Evolutionary conservation across 2,113 vertebrate species (phyloP).

Genomic region (Brachyistius frenatus): DNA sequence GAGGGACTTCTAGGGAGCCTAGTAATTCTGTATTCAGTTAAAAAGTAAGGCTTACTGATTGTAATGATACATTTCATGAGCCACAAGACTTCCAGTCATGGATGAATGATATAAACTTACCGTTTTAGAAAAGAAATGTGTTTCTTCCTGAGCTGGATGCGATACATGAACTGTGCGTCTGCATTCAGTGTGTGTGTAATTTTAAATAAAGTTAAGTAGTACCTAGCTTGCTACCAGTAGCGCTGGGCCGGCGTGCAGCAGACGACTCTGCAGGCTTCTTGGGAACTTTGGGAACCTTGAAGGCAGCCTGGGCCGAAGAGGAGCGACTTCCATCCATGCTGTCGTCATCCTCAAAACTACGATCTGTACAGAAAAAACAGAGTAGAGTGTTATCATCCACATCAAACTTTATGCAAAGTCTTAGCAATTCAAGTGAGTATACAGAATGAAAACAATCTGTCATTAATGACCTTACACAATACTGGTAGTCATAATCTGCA

Average conservation of each 20-base stretch:
- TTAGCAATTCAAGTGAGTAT: neutral
- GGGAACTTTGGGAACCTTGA: conserved; percentile 94
- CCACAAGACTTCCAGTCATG: too few species aligned
- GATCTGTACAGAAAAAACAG: conserved; percentile 85
- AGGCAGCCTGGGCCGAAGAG: conserved; percentile 91
- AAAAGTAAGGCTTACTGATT: too few species aligned
- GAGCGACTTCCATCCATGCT: conserved; percentile 96
- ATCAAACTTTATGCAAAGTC: neutral
- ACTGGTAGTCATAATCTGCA: neutral
- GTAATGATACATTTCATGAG: neutral
- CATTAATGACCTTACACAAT: too few species aligned
- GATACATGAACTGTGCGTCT: neutral
- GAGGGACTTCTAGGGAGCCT: too few species aligned
- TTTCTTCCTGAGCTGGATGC: neutral
- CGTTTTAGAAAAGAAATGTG: neutral
- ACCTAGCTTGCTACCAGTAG: conserved; percentile 92
- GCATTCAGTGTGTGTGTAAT: neutral
- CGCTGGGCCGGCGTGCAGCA: conserved; percentile 87
- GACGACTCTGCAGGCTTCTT: conserved; percentile 91
- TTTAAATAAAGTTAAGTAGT: conserved; percentile 19
- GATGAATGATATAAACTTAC: neutral
- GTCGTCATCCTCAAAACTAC: conserved; percentile 98
- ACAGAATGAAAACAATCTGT: too few species aligned
- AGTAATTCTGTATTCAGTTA: too few species aligned
- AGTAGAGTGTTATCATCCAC: conserved; percentile 17